phyloP scores from a whole-genome alignment of 2,113 vertebrate species.

The Coregonus clupeaformis region DNA sequence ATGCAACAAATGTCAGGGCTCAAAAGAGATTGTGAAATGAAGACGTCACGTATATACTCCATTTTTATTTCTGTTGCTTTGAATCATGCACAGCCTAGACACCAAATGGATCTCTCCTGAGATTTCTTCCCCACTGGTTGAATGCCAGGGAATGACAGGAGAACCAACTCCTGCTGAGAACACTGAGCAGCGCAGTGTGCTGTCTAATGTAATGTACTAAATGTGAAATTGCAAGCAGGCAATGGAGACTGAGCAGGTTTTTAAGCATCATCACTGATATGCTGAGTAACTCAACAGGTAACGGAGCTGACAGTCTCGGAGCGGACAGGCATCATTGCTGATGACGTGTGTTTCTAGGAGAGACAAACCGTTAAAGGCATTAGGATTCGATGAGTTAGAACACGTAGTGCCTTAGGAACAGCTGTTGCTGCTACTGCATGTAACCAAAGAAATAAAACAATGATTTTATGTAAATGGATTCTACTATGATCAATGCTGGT shows the following conservation, averaged over 20 bases:
- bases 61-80: too few species aligned
- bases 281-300: too few species aligned
- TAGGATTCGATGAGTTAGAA: background rate
- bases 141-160: background rate
- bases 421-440: background rate
- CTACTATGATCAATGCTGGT: background rate
- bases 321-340: too few species aligned
- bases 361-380: background rate
- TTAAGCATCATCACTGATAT: too few species aligned
- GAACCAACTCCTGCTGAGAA: conserved; percentile 16
- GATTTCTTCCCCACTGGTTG: too few species aligned
- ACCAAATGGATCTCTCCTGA: too few species aligned
- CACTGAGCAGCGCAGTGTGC: background rate
- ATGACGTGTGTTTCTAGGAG: too few species aligned
- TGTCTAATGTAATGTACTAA: conserved; percentile 42
- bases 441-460: background rate
- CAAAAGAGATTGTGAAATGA: too few species aligned
- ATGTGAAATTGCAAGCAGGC: conserved; percentile 43
- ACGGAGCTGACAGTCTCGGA: too few species aligned
- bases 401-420: background rate
- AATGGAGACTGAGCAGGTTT: background rate
- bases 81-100: too few species aligned
- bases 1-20: too few species aligned
- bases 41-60: too few species aligned
- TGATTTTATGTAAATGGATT: background rate